These are phyloP conservation scores for Arothron firmamentum DNA, from an alignment of 2,113 vertebrate genomes.

Conservation along the genomic window DNA sequence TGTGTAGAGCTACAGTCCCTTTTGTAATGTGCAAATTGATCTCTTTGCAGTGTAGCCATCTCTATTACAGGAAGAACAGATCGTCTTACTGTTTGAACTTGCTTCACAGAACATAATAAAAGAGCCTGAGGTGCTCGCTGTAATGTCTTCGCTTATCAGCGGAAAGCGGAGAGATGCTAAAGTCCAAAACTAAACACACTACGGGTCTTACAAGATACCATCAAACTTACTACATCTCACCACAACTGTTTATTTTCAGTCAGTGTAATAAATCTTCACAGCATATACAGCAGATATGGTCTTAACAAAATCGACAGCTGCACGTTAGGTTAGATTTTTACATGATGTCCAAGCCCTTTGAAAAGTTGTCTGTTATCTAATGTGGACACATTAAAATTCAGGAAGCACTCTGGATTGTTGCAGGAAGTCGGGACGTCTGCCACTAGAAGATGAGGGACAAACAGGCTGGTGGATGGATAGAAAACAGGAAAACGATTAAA, in stretches of 20 bases:
- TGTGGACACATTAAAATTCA: constrained; percentile 40
- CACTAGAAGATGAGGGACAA: constrained; percentile 22
- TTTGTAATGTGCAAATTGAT: constrained; percentile 79
- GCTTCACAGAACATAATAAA: constrained; percentile 70
- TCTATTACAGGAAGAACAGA: constrained; percentile 72
- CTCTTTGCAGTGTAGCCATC: constrained; percentile 67
- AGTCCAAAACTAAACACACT: no score
- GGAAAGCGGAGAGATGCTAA: no score
- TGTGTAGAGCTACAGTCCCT: constrained; percentile 57
- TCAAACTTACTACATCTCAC: constrained; percentile 34
- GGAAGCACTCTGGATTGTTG: constrained; percentile 66
- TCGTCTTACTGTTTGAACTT: constrained; percentile 71
- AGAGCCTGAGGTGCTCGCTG: constrained; percentile 39
- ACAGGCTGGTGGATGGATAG: constrained; percentile 21
- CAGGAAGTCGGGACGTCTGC: constrained; percentile 28
- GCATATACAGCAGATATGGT: constrained; percentile 66
- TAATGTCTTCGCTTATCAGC: no score
- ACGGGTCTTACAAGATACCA: not conserved
- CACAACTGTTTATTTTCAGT: constrained; percentile 56
- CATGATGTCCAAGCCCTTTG: constrained; percentile 67
- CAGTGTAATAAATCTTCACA: constrained; percentile 67
- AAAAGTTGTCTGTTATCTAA: constrained; percentile 32
- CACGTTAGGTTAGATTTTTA: constrained; percentile 43
- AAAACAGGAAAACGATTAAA: constrained; percentile 6
- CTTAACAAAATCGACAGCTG: constrained; percentile 54